phyloP scores from a whole-genome alignment of 37 sponge, comb jelly and placozoan species.

The Ianthella basta region DNA sequence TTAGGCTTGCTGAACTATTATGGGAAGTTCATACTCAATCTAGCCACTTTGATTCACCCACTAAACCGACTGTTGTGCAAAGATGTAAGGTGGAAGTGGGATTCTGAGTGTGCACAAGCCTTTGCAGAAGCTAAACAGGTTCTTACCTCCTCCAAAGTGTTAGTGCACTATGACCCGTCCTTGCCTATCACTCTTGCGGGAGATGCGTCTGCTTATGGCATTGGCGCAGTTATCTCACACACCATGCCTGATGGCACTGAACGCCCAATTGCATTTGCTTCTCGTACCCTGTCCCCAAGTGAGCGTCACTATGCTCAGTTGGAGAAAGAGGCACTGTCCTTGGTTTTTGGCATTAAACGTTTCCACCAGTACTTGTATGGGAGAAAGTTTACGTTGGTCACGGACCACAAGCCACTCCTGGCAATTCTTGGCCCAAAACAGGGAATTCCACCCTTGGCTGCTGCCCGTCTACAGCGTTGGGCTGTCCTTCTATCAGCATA shows the following conservation, averaged over 20 bases:
- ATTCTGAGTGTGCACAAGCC: not conserved
- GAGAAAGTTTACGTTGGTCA: not conserved
- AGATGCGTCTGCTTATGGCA: constrained; percentile 27
- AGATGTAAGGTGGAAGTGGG: constrained; percentile 5
- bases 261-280: constrained; percentile 32
- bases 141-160: not conserved
- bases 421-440: not conserved
- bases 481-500: constrained; percentile 25
- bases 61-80: not conserved
- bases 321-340: constrained; percentile 36
- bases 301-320: constrained; percentile 26
- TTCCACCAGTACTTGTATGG: constrained; percentile 12
- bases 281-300: constrained; percentile 17
- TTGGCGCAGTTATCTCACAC: constrained; percentile 41
- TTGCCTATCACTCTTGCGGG: constrained; percentile 3
- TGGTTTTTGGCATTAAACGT: constrained; percentile 1
- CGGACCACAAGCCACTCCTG: constrained; percentile 2
- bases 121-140: constrained; percentile 9
- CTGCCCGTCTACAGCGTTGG: constrained; percentile 22
- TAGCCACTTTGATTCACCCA: constrained; percentile 23
- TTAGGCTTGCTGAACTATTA: constrained; percentile 33
- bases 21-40: constrained; percentile 25
- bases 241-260: constrained; percentile 7
- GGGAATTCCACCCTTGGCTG: not conserved
- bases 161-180: constrained; percentile 9